Evolutionary conservation across 2,888 invertebrate genomes (phyloP), one percentile per base, ranked within the genome.

Genomic region (Pammene fasciana): DNA sequence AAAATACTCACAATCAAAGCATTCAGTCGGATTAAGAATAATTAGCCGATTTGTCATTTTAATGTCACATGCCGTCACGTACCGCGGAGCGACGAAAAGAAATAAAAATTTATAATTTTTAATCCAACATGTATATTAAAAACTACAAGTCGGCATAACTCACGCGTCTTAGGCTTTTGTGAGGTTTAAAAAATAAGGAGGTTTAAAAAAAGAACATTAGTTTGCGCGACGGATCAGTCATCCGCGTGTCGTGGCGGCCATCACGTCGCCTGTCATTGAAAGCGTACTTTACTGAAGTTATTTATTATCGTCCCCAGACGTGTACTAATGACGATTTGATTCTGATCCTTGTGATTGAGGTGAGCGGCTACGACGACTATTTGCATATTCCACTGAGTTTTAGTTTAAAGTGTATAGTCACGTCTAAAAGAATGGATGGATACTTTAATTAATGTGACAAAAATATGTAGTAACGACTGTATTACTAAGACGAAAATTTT

Each of bases 21-120:
- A 84, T 87, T 89, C 87, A 86, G 76, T 72, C 85, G 88, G 90
- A 90, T 90, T 85, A 89, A 90, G 90, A 92, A 90, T 91, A 92
- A 92, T 92, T 92, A 92, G 87, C 86, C 86, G 86, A 92, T 92
- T 91, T 90, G 87, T 92, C 92, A 92, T 92, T 92, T 92, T 90
- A 90, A 92, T 90, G 92, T 91, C 90, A 90, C 91, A 92, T 91
- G 90, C 91, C 92, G 87, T 89, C 92, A 92, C 92, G 92, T 90
- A 83, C 82, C 78, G 62, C 75, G 76, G 73, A 79, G 80, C 80
- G 77, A 79, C 77, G 78, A 80, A 80, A 85, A 85, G 82, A 79
- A 84, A 89, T 85, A 86, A 89, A 86, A 85, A 82, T 80, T 75
- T 79, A 86, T 81, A 87, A 86, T 84, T 85, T 87, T 89, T 91